phyloP scores from a whole-genome alignment of 1,140 invertebrate genomes.

The Anastrepha obliqua region DNA sequence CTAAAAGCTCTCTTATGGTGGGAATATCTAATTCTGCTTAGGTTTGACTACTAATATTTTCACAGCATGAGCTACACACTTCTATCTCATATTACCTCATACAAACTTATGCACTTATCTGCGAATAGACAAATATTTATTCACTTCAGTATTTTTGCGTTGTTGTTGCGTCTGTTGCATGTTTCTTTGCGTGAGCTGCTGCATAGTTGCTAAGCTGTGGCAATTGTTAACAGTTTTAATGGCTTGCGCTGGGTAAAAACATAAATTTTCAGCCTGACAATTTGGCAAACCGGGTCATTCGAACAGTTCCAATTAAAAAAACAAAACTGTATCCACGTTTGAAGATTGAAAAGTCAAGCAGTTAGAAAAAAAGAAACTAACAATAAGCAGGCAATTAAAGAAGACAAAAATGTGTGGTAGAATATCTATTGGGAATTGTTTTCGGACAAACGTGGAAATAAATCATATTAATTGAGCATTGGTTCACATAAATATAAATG shows the following conservation, averaged over 20 bases:
- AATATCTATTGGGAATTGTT: slow-evolving; percentile 36
- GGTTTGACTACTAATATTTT: neutral
- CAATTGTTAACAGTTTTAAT: slow-evolving; percentile 40
- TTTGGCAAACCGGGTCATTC: slow-evolving; percentile 47
- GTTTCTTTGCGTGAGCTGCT: slow-evolving; percentile 42
- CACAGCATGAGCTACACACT: slow-evolving; percentile 35
- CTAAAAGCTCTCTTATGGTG: neutral
- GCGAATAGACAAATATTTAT: neutral
- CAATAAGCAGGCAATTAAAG: slow-evolving; percentile 45
- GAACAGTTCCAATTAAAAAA: slow-evolving; percentile 50
- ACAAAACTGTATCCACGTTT: slow-evolving; percentile 36
- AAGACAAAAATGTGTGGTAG: slow-evolving; percentile 21
- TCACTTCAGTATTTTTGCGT: neutral
- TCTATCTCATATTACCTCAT: slow-evolving; percentile 23
- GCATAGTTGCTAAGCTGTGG: slow-evolving; percentile 35
- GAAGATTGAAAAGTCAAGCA: slow-evolving; percentile 21
- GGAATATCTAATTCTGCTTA: neutral
- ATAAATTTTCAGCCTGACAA: slow-evolving; percentile 51
- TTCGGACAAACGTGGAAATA: slow-evolving; percentile 38
- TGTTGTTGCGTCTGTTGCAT: slow-evolving; percentile 22
- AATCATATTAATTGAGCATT: slow-evolving; percentile 41
- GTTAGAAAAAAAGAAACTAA: slow-evolving; percentile 16
- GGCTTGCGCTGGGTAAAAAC: slow-evolving; percentile 47
- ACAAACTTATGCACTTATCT: neutral
- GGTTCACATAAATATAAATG: neutral